Evolutionary conservation across 2,888 invertebrate genomes (phyloP).

Genomic region (Ennomos quercinarius): DNA sequence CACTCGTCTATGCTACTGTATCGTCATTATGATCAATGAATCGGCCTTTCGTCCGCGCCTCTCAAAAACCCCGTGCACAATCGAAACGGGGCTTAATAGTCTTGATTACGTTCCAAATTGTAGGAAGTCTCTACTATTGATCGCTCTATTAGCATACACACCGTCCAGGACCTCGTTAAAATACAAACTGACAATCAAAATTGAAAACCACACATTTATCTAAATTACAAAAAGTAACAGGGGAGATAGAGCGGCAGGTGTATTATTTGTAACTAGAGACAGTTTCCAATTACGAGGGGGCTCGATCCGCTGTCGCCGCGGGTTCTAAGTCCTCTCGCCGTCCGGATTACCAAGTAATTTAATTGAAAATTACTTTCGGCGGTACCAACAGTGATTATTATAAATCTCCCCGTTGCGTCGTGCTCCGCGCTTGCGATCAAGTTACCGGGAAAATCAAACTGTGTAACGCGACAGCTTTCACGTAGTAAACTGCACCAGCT

Average conservation of each 20-base stretch:
- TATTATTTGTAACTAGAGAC: constrained; percentile 67
- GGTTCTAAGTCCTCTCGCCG: constrained; percentile 65
- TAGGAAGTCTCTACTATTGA: constrained; percentile 60
- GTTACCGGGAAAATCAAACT: constrained; percentile 59
- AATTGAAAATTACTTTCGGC: constrained; percentile 81
- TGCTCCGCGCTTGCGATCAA: constrained; percentile 54
- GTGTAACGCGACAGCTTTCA: constrained; percentile 67
- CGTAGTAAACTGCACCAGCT: constrained; percentile 31
- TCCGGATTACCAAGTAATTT: constrained; percentile 81
- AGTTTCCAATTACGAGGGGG: constrained; percentile 74
- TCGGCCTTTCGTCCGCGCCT: constrained; percentile 70
- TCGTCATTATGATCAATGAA: constrained; percentile 82
- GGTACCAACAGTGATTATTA: constrained; percentile 66
- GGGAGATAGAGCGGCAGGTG: constrained; percentile 53
- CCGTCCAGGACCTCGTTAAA: constrained; percentile 43
- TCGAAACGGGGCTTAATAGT: constrained; percentile 64
- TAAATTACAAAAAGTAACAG: constrained; percentile 27
- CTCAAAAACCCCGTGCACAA: constrained; percentile 60
- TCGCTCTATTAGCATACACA: constrained; percentile 57
- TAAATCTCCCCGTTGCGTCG: constrained; percentile 74
- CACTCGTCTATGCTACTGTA: constrained; percentile 62
- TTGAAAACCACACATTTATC: constrained; percentile 41
- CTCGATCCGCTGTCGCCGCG: constrained; percentile 58
- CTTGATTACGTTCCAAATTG: constrained; percentile 66
- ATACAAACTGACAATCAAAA: constrained; percentile 45